phyloP scores from a whole-genome alignment of 2,888 invertebrate genomes.

The Pammene aurita region DNA sequence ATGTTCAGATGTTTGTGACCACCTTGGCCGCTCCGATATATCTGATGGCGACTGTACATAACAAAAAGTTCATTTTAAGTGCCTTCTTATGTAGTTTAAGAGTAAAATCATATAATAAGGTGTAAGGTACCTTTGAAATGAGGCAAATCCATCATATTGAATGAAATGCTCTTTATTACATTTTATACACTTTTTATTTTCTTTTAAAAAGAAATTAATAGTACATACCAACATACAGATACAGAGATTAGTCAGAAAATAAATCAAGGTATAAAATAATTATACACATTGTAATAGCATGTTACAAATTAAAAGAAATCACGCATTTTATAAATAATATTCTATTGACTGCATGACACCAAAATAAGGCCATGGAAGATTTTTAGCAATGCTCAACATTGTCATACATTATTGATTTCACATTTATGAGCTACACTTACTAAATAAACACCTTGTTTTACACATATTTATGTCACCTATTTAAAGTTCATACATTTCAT shows the following conservation, averaged over 20 bases:
- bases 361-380: neutral
- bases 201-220: slow-evolving; percentile 4
- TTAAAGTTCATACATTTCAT: neutral
- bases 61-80: too few species aligned
- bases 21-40: too few species aligned
- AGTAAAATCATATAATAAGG: too few species aligned
- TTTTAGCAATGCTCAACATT: slow-evolving; percentile 23
- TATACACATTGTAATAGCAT: slow-evolving; percentile 2
- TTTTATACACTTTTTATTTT: slow-evolving; percentile 2
- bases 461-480: neutral
- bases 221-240: neutral
- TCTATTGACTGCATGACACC: neutral
- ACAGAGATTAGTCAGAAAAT: neutral
- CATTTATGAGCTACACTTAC: neutral
- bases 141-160: neutral
- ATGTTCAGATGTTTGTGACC: too few species aligned
- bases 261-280: slow-evolving; percentile 2
- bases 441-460: neutral
- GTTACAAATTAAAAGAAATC: slow-evolving; percentile 13
- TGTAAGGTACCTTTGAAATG: too few species aligned
- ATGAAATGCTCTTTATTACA: neutral
- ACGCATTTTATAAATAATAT: neutral
- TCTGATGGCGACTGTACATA: too few species aligned
- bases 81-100: too few species aligned
- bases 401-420: slow-evolving; percentile 3